These are phyloP conservation scores for Boulengeromyrus knoepffleri DNA, from an alignment of 2,113 vertebrate species.

Conservation along the genomic window DNA sequence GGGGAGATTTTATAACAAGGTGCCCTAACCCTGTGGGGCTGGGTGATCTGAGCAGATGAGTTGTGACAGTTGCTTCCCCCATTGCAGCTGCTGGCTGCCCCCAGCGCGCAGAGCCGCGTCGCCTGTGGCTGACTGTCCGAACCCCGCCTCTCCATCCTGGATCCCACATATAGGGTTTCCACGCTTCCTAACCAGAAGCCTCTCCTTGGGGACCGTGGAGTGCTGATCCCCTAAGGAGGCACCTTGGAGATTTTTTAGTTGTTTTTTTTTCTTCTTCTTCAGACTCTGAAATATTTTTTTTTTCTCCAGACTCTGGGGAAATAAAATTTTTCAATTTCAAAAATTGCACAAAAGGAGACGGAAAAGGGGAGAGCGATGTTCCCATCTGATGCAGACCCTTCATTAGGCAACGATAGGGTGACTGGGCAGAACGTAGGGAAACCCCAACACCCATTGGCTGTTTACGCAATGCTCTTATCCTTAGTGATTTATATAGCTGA, in stretches of 20 bases:
- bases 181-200: slow-evolving; percentile 19
- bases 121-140: slow-evolving; percentile 20
- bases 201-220: not conserved
- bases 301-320: not conserved
- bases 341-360: not conserved
- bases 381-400: not conserved
- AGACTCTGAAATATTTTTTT: too few species aligned
- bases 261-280: not conserved
- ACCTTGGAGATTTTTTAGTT: not conserved
- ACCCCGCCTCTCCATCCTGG: not conserved
- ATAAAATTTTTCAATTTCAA: not conserved
- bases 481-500: not conserved
- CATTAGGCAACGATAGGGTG: not conserved
- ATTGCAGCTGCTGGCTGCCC: slow-evolving; percentile 19
- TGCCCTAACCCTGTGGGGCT: slow-evolving; percentile 5
- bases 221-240: slow-evolving; percentile 17
- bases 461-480: not conserved
- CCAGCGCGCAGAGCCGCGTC: not conserved
- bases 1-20: slow-evolving; percentile 11
- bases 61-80: slow-evolving; percentile 19
- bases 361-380: not conserved
- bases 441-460: not conserved
- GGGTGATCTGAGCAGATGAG: slow-evolving; percentile 19
- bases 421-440: not conserved
- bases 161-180: slow-evolving; percentile 18